Evolutionary conservation across 2,797 vertebrate genomes (phyloP), one percentile per base, ranked within the genome.

Genomic region (Cossypha niveicapilla): DNA sequence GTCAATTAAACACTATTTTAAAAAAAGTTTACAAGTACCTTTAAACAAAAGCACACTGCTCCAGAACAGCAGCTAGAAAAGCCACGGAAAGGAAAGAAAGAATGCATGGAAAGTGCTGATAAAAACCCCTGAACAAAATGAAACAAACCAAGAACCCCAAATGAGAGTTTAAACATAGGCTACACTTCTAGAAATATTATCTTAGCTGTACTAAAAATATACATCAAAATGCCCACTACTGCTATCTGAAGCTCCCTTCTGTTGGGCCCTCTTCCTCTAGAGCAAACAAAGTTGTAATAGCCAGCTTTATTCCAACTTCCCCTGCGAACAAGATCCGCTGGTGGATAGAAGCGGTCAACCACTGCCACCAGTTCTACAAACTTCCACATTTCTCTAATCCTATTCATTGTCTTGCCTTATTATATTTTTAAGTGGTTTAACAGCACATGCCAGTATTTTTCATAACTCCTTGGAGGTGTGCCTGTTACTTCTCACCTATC

Each of bases 231-330:
- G 73, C 70, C 79, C 76, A 80, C 73, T 84, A 47, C 61, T 84
- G 91, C 90, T 91, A 93, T 94, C 94, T 91, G 94, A 94, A 93
- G 78, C 82, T 93, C 93, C 95, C 95, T 96, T 94, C 81, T 92
- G 92, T 7, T 86, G 78, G 92, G 93, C 94, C 95, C 93, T 94
- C 86, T 96, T 94, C 94, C 93, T 93, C 66, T 70, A 34, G 34
- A 94, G 85, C 93, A 95, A 92, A 92, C 85, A 92, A 88, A 95
- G 89, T 41, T 6, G 0, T 50, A 89, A 94, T 65, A 83, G 85
- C 41, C 87, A 94, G 71, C 71, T 62, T 92, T 92, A 88, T 56
- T 95, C 61, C 87, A 93, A 13, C 96, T 93, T 92, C 91, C 88
- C 91, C 76, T 71, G 47, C 5, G 48, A 95, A 85, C 48, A 54